Conservation (phyloP, 2,888 invertebrate species). For the Melanostoma mellinum region DNA sequence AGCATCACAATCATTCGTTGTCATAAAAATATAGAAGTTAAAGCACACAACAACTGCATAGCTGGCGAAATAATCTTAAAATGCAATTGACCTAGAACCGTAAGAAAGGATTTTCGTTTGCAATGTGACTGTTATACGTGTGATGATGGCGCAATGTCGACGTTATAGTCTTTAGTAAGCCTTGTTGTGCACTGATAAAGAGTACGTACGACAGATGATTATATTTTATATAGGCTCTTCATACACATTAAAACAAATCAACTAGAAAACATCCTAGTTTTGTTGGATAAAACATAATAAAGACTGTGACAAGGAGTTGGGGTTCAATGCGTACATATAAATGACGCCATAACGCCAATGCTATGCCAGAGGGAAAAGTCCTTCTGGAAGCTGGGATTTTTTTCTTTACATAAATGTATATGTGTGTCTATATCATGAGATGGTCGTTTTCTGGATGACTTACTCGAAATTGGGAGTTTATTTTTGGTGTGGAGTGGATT, state of each 20-base stretch:
- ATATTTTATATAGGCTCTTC: conserved; percentile 50
- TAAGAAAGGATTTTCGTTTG: conserved; percentile 46
- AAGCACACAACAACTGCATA: background rate
- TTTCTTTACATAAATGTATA: conserved; percentile 17
- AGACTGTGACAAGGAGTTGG: background rate
- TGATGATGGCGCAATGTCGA: conserved; percentile 17
- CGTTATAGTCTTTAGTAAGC: conserved; percentile 7
- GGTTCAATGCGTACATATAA: too few species aligned
- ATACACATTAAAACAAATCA: conserved; percentile 56
- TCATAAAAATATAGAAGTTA: background rate
- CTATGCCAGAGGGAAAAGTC: background rate
- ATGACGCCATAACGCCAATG: background rate
- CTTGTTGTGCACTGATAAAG: background rate
- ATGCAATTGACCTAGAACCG: conserved; percentile 56
- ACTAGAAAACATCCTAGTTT: conserved; percentile 59
- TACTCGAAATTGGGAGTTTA: conserved; percentile 52
- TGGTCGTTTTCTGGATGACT: conserved; percentile 65
- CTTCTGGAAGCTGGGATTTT: conserved; percentile 22
- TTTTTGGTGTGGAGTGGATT: conserved; percentile 39
- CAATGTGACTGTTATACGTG: too few species aligned
- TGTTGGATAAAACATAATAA: conserved; percentile 43
- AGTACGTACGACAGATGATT: conserved; percentile 36
- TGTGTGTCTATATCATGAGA: conserved; percentile 37
- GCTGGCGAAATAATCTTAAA: background rate
- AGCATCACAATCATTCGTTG: too few species aligned